These are phyloP conservation scores for Gymnodraco acuticeps DNA, from an alignment of 2,797 vertebrate species.

Conservation along the genomic window DNA sequence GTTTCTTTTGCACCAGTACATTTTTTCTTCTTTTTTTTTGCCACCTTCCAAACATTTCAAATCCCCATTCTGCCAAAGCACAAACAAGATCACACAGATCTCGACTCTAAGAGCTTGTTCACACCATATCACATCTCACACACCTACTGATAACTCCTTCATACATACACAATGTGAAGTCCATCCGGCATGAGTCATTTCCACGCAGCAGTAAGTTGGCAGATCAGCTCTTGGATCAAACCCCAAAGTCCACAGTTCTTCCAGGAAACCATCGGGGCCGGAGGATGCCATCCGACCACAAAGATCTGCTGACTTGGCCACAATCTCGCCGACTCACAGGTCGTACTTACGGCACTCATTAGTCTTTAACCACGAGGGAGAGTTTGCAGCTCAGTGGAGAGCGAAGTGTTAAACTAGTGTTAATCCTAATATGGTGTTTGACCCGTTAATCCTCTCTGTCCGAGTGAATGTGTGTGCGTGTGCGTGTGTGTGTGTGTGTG, in stretches of 20 bases:
- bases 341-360: neutral
- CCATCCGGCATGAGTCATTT: conserved; percentile 47
- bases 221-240: conserved; percentile 27
- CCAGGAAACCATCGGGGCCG: conserved; percentile 25
- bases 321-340: conserved; percentile 24
- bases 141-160: neutral
- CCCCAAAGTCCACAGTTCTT: conserved; percentile 25
- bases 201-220: conserved; percentile 27
- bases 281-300: conserved; percentile 45
- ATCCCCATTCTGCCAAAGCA: neutral
- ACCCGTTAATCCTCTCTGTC: conserved; percentile 61
- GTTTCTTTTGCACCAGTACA: neutral
- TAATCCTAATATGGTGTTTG: conserved; percentile 61
- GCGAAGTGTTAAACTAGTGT: conserved; percentile 41
- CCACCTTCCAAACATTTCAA: neutral
- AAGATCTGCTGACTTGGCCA: conserved; percentile 34
- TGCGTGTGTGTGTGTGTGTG: conserved; percentile 1
- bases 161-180: conserved; percentile 30
- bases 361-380: conserved; percentile 32
- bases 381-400: conserved; percentile 27
- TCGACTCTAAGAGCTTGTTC: conserved; percentile 7
- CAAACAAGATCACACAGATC: neutral
- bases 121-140: neutral
- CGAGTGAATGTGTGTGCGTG: conserved; percentile 1
- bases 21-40: neutral